A percentile compares a stretch with the other conserved stretches of the same genome.
phyloP scores from a whole-genome alignment of 2,113 vertebrate genomes.

The Mus pahari region DNA sequence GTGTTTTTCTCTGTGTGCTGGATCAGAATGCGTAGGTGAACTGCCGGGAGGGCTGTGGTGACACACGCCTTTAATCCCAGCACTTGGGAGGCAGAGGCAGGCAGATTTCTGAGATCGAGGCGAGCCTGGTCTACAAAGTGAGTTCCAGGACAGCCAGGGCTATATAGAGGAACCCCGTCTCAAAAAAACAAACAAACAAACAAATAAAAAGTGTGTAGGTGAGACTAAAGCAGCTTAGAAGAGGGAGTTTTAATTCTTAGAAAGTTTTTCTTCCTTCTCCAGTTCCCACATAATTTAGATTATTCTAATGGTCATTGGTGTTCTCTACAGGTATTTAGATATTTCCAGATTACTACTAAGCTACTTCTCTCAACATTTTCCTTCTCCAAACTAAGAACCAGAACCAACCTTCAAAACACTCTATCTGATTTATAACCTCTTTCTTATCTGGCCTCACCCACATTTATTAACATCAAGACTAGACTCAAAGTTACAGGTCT shows the following conservation, averaged over 20 bases:
- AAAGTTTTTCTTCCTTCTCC: not conserved
- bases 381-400: not conserved
- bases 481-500: not conserved
- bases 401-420: not conserved
- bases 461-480: not conserved
- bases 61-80: too few relatives aligned
- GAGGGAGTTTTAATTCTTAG: slow-evolving; percentile 46
- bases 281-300: not conserved
- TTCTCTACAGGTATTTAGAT: not conserved
- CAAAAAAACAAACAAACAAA: too few relatives aligned
- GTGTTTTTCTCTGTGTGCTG: not conserved
- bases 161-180: too few relatives aligned
- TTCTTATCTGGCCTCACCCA: not conserved
- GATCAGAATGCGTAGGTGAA: not conserved
- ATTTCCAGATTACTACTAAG: not conserved
- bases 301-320: not conserved
- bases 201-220: too few relatives aligned
- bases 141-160: too few relatives aligned
- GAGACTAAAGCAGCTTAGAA: not conserved
- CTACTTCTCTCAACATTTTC: not conserved
- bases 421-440: not conserved
- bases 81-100: too few relatives aligned
- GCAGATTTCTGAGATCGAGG: too few relatives aligned
- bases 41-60: too few relatives aligned
- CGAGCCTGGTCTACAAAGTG: too few relatives aligned